phyloP scores from a whole-genome alignment of 2,888 invertebrate genomes.

The Muscina levida region DNA sequence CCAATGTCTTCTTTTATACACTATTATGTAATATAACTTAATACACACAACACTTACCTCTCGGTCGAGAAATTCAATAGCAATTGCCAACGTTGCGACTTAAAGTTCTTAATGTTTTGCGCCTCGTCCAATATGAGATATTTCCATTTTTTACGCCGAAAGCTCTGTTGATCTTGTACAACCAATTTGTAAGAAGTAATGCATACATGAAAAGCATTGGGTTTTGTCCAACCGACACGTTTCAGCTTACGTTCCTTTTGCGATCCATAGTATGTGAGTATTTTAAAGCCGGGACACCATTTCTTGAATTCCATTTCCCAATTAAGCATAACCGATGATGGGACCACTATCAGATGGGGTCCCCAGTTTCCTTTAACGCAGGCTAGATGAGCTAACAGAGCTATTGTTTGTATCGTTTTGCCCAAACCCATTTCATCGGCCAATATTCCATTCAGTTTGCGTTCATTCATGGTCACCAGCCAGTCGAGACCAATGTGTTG shows the following conservation, averaged over 20 bases:
- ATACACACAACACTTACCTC: slow-evolving; percentile 82
- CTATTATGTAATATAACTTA: too few relatives aligned
- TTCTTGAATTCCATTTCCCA: slow-evolving; percentile 99
- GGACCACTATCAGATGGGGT: slow-evolving; percentile 98
- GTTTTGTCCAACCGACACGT: slow-evolving; percentile 97
- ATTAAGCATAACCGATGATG: slow-evolving; percentile 99
- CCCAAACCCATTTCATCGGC: slow-evolving; percentile 99
- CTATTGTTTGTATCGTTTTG: slow-evolving; percentile 98
- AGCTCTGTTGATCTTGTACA: slow-evolving; percentile 98
- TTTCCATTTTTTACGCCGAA: slow-evolving; percentile 98
- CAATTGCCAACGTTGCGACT: slow-evolving; percentile 99
- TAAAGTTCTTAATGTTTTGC: slow-evolving; percentile 99
- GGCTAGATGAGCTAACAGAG: slow-evolving; percentile 95
- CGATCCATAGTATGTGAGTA: slow-evolving; percentile 98
- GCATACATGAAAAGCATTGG: slow-evolving; percentile 98
- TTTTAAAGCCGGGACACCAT: slow-evolving; percentile 99
- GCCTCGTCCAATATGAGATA: slow-evolving; percentile 99
- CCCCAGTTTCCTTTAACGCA: slow-evolving; percentile 96
- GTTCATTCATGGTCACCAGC: slow-evolving; percentile 97
- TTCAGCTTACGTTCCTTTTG: slow-evolving; percentile 96
- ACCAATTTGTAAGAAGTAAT: slow-evolving; percentile 99
- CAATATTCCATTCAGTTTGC: slow-evolving; percentile 96
- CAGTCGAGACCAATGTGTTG: slow-evolving; percentile 97
- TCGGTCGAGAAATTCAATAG: slow-evolving; percentile 96
- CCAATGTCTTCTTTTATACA: too few relatives aligned